Percentiles rank a stretch among this genome's conserved stretches.
Conservation (phyloP, 1,140 invertebrate species). For the Drosophila auraria region DNA sequence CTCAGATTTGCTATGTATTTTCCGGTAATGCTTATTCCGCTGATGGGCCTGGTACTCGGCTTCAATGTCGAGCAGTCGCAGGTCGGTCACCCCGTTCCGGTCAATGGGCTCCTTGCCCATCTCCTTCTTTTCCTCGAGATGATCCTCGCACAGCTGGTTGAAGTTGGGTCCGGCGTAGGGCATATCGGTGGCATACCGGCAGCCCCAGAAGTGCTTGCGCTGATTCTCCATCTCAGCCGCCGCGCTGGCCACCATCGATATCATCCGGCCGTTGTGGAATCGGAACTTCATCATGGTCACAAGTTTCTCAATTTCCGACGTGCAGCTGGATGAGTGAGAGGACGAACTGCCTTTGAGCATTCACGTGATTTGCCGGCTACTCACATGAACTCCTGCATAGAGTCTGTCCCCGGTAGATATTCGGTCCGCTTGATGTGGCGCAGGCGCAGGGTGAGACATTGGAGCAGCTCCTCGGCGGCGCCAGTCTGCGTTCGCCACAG, state of each 20-base stretch:
- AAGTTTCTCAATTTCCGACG: conserved; percentile 50
- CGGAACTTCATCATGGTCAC: conserved; percentile 44
- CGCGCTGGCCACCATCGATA: background rate
- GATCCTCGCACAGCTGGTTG: conserved; percentile 11
- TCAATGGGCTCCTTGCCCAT: background rate
- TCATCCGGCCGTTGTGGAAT: conserved; percentile 44
- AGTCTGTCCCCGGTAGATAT: conserved; percentile 56
- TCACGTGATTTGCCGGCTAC: background rate
- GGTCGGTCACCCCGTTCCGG: conserved; percentile 4
- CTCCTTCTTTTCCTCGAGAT: background rate
- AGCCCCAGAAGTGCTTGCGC: conserved; percentile 6
- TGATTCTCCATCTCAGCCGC: background rate
- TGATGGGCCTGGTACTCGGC: conserved; percentile 33
- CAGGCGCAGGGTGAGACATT: conserved; percentile 49
- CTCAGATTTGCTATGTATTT: background rate
- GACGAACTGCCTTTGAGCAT: background rate
- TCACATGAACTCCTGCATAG: conserved; percentile 50
- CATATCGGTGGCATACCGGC: conserved; percentile 3
- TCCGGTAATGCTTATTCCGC: background rate
- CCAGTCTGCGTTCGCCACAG: conserved; percentile 41
- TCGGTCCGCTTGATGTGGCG: conserved; percentile 47
- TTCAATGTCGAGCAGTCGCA: background rate
- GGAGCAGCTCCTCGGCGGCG: conserved; percentile 62
- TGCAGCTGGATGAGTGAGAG: conserved; percentile 23
- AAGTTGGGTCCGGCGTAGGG: conserved; percentile 55